A percentile compares a stretch with the other conserved stretches of the same genome.
Conservation (phyloP, 2,888 invertebrate species). For the Plemyria rubiginata region DNA sequence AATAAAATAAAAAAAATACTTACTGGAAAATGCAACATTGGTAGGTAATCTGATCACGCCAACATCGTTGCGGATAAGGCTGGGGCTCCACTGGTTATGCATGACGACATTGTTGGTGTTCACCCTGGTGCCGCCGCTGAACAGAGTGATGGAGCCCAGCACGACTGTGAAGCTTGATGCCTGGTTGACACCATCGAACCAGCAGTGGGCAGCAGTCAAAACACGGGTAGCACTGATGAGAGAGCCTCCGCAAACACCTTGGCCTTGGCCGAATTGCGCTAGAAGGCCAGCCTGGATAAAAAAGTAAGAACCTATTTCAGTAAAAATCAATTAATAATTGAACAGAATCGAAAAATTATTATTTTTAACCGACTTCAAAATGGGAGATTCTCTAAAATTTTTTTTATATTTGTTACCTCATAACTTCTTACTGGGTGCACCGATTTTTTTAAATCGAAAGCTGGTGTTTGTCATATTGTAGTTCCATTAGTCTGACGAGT, state of each 20-base stretch:
- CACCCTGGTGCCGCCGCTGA: constrained; percentile 59
- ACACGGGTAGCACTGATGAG: constrained; percentile 46
- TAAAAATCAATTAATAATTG: no score
- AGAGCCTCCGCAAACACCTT: constrained; percentile 59
- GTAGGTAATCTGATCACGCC: constrained; percentile 50
- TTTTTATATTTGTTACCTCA: no score
- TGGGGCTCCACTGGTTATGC: constrained; percentile 57
- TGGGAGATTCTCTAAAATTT: no score
- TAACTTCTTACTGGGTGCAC: no score
- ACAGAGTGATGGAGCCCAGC: constrained; percentile 58
- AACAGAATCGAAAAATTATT: no score
- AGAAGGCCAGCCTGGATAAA: constrained; percentile 53
- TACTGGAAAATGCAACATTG: constrained; percentile 41
- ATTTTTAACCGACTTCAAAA: no score
- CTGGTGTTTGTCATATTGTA: no score
- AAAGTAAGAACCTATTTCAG: background rate
- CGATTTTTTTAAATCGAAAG: no score
- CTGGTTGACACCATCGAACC: constrained; percentile 60
- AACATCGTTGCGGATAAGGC: constrained; percentile 55
- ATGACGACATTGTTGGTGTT: constrained; percentile 46
- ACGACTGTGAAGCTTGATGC: constrained; percentile 56
- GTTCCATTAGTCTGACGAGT: no score
- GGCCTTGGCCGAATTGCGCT: constrained; percentile 22
- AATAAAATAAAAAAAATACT: no score
- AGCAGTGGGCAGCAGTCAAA: constrained; percentile 61